Conservation (phyloP, 2,113 vertebrate genomes). For the Theristicus caerulescens region DNA sequence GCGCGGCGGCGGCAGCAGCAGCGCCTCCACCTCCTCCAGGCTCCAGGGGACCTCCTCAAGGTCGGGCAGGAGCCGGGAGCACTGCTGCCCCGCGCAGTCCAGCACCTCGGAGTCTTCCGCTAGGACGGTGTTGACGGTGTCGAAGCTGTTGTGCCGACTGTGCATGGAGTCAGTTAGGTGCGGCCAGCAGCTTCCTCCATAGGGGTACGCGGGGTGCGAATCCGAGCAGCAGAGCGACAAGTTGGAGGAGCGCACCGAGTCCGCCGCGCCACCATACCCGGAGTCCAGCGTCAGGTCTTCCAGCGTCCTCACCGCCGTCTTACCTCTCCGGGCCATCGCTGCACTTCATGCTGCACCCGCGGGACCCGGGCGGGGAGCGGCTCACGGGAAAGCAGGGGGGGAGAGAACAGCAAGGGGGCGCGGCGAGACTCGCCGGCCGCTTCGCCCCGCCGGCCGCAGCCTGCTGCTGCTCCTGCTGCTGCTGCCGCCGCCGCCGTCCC, state of each 20-base stretch:
- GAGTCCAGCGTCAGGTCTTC: conserved; percentile 98
- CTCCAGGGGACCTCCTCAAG: conserved; percentile 98
- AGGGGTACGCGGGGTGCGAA: conserved; percentile 84
- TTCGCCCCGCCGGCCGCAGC: background rate
- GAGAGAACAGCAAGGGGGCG: background rate
- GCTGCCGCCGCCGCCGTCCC: background rate
- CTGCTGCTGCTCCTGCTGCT: background rate
- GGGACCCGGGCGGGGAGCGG: conserved; percentile 43
- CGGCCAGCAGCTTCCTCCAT: conserved; percentile 91
- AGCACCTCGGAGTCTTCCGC: conserved; percentile 96
- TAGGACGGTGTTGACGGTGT: conserved; percentile 97
- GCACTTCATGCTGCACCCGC: conserved; percentile 91
- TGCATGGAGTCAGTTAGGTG: conserved; percentile 96
- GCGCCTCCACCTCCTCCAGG: conserved; percentile 90
- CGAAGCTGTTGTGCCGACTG: conserved; percentile 97
- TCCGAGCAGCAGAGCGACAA: conserved; percentile 96
- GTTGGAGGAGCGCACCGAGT: conserved; percentile 97
- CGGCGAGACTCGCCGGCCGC: background rate
- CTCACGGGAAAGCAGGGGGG: conserved; percentile 6
- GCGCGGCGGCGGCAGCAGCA: conserved; percentile 76
- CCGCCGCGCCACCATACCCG: conserved; percentile 98
- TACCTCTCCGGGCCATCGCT: conserved; percentile 95
- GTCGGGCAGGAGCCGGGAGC: conserved; percentile 95
- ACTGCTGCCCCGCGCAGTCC: conserved; percentile 93
- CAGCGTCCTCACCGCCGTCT: conserved; percentile 91